Percentiles rank a stretch among this genome's conserved stretches.
These are phyloP conservation scores for Betta splendens DNA, from an alignment of 2,797 vertebrate genomes.

Conservation along the genomic window DNA sequence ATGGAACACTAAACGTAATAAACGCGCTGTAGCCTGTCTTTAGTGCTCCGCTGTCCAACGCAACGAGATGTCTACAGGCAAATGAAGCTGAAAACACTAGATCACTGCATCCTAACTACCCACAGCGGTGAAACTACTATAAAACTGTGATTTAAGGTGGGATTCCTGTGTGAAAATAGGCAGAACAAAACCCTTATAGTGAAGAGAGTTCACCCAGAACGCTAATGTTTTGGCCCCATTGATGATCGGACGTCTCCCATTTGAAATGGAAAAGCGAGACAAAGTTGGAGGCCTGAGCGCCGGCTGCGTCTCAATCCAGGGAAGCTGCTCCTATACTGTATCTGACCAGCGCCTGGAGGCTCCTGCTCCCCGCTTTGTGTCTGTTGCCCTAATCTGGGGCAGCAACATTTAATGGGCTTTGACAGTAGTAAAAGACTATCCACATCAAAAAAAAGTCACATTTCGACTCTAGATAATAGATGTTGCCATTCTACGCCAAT, in stretches of 20 bases:
- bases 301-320: conserved; percentile 49
- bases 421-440: conserved; percentile 78
- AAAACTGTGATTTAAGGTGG: background rate
- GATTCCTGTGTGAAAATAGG: conserved; percentile 1
- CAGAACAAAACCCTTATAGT: background rate
- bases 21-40: conserved; percentile 31
- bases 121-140: background rate
- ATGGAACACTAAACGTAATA: conserved; percentile 30
- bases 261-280: conserved; percentile 6
- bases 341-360: conserved; percentile 63
- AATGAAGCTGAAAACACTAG: background rate
- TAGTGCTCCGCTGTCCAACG: conserved; percentile 30
- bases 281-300: conserved; percentile 15
- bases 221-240: conserved; percentile 9
- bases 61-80: conserved; percentile 17
- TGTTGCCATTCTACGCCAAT: conserved; percentile 84
- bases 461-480: conserved; percentile 82
- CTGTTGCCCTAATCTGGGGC: conserved; percentile 68
- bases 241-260: background rate
- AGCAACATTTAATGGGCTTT: conserved; percentile 76
- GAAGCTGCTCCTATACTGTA: conserved; percentile 46
- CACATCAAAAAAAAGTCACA: conserved; percentile 68
- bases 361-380: conserved; percentile 47
- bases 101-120: background rate
- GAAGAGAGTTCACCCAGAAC: background rate